Conservation (phyloP, 2,888 invertebrate genomes). For the Acheta domesticus region DNA sequence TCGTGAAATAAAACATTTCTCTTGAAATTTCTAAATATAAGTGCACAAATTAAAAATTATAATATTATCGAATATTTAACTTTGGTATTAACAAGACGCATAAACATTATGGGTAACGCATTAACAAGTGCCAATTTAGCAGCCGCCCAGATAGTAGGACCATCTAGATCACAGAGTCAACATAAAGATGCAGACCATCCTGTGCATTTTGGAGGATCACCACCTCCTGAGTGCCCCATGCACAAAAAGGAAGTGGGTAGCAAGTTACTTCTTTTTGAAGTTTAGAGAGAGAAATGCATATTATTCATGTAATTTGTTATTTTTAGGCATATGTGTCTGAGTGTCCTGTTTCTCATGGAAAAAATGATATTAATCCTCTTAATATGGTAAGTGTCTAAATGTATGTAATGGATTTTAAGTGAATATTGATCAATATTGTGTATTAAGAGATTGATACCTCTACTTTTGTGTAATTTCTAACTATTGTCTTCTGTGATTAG, state of each 20-base stretch:
- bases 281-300: no score
- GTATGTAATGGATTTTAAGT: neutral
- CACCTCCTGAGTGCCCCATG: slow-evolving; percentile 80
- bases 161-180: slow-evolving; percentile 39
- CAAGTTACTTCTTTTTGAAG: slow-evolving; percentile 22
- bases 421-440: no score
- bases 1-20: no score
- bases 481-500: slow-evolving; percentile 46
- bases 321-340: slow-evolving; percentile 51
- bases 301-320: neutral
- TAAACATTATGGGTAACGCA: slow-evolving; percentile 56
- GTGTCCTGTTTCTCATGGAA: slow-evolving; percentile 66
- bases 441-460: no score
- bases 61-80: no score
- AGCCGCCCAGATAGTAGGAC: slow-evolving; percentile 52
- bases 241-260: slow-evolving; percentile 53
- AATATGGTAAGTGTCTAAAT: slow-evolving; percentile 65
- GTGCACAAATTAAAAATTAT: no score
- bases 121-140: slow-evolving; percentile 56
- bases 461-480: neutral
- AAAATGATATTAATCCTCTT: slow-evolving; percentile 69
- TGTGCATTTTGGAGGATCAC: slow-evolving; percentile 19
- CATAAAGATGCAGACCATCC: slow-evolving; percentile 38
- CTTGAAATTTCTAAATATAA: no score
- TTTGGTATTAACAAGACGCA: no score